Base-by-base conservation (phyloP, 2,888 invertebrate genomes). In the Adelphocoris suturalis region DNA sequence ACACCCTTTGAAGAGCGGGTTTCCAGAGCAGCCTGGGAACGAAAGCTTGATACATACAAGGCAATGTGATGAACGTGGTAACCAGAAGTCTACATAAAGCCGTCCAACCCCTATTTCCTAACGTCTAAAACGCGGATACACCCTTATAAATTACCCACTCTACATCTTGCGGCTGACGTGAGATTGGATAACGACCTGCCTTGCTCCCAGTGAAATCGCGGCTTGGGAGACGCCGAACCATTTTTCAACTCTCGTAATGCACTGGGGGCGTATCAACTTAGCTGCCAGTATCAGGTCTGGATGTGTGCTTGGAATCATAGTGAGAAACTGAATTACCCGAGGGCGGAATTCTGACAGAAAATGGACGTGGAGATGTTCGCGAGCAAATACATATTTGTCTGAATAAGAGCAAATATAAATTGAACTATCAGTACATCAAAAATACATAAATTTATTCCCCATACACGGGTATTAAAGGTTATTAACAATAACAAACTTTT, bases 131-230 rank as follows among this genome's bases (percentile, higher is more conserved):
- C 68, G 86, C 75, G 86, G 86, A 86, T 86, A 86, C 75, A 47
- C 86, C 86, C 75, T 86, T 86, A 86, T 86, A 86, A 86, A 86
- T 86, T 86, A 86, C 75, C 86, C 68, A 37, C 86, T 68, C 86
- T 86, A 86, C 75, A 75, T 86, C 86, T 86, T 86, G 86, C 48
- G 86, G 86, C 86, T 86, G 86, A 86, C 86, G 86, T 46, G 86
- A 86, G 86, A 86, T 86, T 86, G 86, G 86, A 86, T 86, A 86
- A 86, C 86, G 86, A 86, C 86, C 86, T 46, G 16, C 86, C 86
- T 86, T 37, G 86, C 86, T 75, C 75, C 82, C 48, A 86, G 47
- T 75, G 86, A 86, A 86, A 86, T 23, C 47, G 37, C 19, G 46
- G 46, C 46, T 82, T 16, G 23, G 48, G 68, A 86, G 86, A 86